Base-by-base conservation (phyloP, 1,140 invertebrate genomes). In the Calephelis virginiensis region DNA sequence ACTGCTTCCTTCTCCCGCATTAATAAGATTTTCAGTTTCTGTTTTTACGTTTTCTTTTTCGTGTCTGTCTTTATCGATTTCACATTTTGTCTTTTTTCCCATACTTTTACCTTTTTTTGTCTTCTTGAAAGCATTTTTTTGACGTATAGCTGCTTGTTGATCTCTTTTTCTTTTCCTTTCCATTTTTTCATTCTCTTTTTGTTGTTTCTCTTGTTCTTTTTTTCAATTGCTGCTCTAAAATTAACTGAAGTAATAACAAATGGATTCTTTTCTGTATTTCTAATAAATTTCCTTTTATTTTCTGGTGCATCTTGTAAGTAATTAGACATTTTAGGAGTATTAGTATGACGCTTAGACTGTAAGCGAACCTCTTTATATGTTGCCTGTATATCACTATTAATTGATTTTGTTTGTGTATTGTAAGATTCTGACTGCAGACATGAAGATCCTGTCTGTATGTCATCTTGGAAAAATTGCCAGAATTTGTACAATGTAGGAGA, bases 121-220 rank as follows among this genome's bases (percentile, higher is more conserved):
- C 46, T 47, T 47, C 46, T 40, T 40, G 38, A 47, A 9, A 9
- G 46, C 46, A 47, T 47, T 47, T 47, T 47, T 9, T 47, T 47
- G 5, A 9, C 46, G 8, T 47, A 9, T 12, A 47, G 46, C 46
- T 47, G 46, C 46, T 12, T 9, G 8, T 9, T 47, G 8, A 5
- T 47, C 46, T 47, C 46, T 47, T 47, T 47, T 47, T 12, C 46
- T 47, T 47, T 47, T 47, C 10, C 38, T 47, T 47, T 47, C 46
- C 8, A 53, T 53, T 53, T 53, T 53, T 28, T 53, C 7, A 53
- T 28, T 53, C 5, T 53, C 49, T 53, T 53, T 53, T 53, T 53
- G 13, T 53, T 17, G 49, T 9, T 53, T 53, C 17, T 8, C 14
- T 10, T 9, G 14, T 17, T 53, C 17, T 28, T 53, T 47, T 53